Base-by-base conservation (phyloP, 2,888 invertebrate species). In the Hipparchia sbordonii region DNA sequence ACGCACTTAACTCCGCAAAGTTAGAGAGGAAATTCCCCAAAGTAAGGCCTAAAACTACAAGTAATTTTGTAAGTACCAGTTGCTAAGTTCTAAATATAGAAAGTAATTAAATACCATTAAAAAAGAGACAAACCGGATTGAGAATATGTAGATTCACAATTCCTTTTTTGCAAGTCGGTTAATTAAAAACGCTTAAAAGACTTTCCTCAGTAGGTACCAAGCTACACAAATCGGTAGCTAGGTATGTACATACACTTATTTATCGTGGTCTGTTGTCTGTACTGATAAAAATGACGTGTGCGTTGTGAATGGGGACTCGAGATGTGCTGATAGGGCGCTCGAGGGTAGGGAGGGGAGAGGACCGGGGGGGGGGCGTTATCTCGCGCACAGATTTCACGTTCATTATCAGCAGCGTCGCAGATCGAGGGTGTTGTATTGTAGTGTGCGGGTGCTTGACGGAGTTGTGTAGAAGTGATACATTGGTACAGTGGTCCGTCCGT, bases 301-400 rank as follows among this genome's bases (percentile, higher is more conserved):
- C 74, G 68, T 76, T 77, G 79, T 79, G 79, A 79, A 77, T 79
- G 77, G 76, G 79, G 74, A 69, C 79, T 79, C 79, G 76, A 77
- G 80, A 81, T 80, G 72, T 56, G 54, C 77, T 75, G 80, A 79
- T 78, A 82, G 79, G 73, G 76, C 66, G 71, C 63, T 9, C 48
- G 70, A 62, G 70, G 68, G 67, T 73, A 67, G 73, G 72, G 67
- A 48, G 71, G 81, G 71, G 77, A 82, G 70, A 56, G 72, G 71
- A n/a, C n/a, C n/a, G 65, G 67, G 81, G 71, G 78, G 82, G 82
- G 78, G 77, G 74, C 79, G 83, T 88, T 91, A 91, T 91, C 90
- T 87, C 75, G 76, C 69, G 75, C 78, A 69, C 84, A 87, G 90
- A 90, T 91, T 90, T 87, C 87, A 87, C 86, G 90, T 91, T 89